phyloP scores from a whole-genome alignment of 2,888 invertebrate genomes.

The Brachyptera risi region DNA sequence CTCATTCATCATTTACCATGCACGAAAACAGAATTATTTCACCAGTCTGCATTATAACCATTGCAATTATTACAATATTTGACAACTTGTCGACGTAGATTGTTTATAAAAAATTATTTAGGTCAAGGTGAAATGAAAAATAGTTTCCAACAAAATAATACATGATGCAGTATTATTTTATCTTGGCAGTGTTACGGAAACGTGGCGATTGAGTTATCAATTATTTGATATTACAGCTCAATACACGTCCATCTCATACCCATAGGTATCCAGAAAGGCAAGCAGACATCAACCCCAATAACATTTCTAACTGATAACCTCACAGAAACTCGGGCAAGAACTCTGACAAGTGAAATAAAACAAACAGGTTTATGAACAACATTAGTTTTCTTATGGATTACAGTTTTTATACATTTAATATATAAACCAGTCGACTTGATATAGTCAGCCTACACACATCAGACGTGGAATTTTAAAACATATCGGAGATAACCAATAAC shows the following conservation, averaged over 20 bases:
- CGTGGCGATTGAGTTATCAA: slow-evolving; percentile 10
- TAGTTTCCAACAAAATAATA: too few relatives aligned
- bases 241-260: background rate
- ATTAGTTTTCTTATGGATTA: background rate
- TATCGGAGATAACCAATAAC: slow-evolving; percentile 1
- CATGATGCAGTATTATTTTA: too few relatives aligned
- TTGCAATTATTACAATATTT: too few relatives aligned
- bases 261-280: background rate
- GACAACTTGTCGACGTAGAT: too few relatives aligned
- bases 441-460: background rate
- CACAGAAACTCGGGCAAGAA: too few relatives aligned
- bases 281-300: slow-evolving; percentile 6
- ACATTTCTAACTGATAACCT: background rate
- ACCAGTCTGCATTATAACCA: too few relatives aligned
- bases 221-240: background rate
- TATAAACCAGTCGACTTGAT: background rate
- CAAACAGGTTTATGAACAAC: background rate
- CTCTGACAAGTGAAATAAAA: slow-evolving; percentile 7
- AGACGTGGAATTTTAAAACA: background rate
- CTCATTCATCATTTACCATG: too few relatives aligned
- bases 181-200: too few relatives aligned
- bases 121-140: too few relatives aligned
- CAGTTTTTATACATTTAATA: background rate
- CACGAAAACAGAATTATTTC: too few relatives aligned
- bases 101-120: too few relatives aligned